These are phyloP conservation scores for Molorchus minor DNA, from an alignment of 2,888 invertebrate genomes.

Conservation along the genomic window DNA sequence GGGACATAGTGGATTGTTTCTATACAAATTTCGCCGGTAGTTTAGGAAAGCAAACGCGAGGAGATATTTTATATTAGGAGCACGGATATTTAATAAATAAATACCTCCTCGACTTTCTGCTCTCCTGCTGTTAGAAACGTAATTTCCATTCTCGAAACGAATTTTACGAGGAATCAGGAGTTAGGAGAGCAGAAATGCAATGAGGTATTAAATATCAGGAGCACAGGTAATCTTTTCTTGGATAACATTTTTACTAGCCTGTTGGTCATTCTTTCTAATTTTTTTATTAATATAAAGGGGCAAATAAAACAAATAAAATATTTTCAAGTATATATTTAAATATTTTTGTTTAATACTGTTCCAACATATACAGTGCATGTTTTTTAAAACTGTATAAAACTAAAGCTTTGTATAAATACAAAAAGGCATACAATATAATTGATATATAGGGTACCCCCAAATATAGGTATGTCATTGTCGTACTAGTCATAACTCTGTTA, in stretches of 20 bases:
- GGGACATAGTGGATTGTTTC: too few species aligned
- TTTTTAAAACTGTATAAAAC: conserved; percentile 54
- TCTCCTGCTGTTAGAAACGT: too few species aligned
- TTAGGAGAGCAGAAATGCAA: background rate
- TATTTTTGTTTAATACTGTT: conserved; percentile 56
- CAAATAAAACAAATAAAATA: background rate
- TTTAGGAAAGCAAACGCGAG: background rate
- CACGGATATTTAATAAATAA: too few species aligned
- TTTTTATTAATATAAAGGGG: too few species aligned
- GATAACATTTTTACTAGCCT: background rate
- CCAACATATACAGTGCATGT: conserved; percentile 57
- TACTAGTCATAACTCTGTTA: background rate
- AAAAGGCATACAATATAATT: conserved; percentile 52
- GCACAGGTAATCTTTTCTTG: too few species aligned
- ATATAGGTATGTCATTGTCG: conserved; percentile 1
- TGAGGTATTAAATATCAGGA: background rate
- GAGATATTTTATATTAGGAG: too few species aligned
- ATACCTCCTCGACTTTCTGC: too few species aligned
- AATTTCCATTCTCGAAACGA: too few species aligned
- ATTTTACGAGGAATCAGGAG: too few species aligned
- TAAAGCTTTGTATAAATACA: conserved; percentile 54
- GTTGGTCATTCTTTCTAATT: too few species aligned
- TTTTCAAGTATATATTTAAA: conserved; percentile 44
- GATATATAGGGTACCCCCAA: conserved; percentile 42
- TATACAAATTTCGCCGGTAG: background rate